These are phyloP conservation scores for Hippoglossus hippoglossus DNA, from an alignment of 2,797 vertebrate genomes.

Conservation along the genomic window DNA sequence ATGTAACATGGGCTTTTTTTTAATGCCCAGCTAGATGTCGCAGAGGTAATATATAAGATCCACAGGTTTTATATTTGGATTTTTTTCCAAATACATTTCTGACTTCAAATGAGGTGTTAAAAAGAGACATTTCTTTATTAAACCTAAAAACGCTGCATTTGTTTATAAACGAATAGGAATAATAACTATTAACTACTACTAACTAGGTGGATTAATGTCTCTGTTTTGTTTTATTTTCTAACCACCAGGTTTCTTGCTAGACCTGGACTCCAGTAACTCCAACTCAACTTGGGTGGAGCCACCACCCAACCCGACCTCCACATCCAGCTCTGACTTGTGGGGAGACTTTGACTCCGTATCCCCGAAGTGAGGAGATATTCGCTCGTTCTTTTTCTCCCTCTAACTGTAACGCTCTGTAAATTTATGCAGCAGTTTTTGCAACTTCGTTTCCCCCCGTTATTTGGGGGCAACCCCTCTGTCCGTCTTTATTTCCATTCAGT, in stretches of 20 bases:
- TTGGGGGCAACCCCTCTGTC: constrained; percentile 49
- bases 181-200: background rate
- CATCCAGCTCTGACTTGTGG: constrained; percentile 87
- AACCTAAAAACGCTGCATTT: background rate
- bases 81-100: background rate
- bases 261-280: constrained; percentile 88
- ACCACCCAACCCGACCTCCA: constrained; percentile 64
- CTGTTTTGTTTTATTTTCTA: constrained; percentile 3
- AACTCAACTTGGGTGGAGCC: constrained; percentile 81
- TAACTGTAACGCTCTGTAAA: constrained; percentile 64
- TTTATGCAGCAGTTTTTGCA: constrained; percentile 65
- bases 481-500: constrained; percentile 34
- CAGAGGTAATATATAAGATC: too few species aligned
- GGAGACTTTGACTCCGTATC: constrained; percentile 91
- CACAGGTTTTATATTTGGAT: background rate
- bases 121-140: background rate
- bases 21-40: too few species aligned
- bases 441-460: constrained; percentile 44
- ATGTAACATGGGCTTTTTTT: background rate
- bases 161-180: background rate
- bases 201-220: background rate
- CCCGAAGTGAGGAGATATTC: constrained; percentile 82
- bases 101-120: background rate
- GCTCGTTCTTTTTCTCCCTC: constrained; percentile 22
- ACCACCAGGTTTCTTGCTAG: constrained; percentile 87